Evolutionary conservation across 2,797 vertebrate species (phyloP).

Genomic region (Melanotaenia parkinsoni): DNA sequence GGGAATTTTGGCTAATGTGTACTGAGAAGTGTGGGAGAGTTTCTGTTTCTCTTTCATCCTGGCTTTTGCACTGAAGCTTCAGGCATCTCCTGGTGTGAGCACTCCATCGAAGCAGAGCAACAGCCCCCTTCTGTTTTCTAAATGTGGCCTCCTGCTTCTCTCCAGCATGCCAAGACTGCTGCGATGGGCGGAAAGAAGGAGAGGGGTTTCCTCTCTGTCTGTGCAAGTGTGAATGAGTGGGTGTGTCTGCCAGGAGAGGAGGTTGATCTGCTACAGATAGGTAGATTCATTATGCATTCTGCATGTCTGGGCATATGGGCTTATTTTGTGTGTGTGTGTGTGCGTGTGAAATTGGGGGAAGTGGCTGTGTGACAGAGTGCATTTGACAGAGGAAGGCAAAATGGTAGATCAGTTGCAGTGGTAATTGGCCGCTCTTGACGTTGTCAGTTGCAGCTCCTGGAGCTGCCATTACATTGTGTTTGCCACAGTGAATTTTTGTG

Average conservation of each 20-base stretch:
- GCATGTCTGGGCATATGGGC: constrained; percentile 29
- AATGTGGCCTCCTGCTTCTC: constrained; percentile 65
- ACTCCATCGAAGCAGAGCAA: constrained; percentile 58
- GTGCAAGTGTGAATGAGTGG: constrained; percentile 40
- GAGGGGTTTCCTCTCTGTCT: constrained; percentile 55
- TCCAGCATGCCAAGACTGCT: constrained; percentile 56
- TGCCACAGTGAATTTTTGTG: constrained; percentile 32
- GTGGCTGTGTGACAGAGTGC: constrained; percentile 47
- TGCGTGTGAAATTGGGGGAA: constrained; percentile 23
- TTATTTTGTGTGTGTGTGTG: constrained; percentile 1
- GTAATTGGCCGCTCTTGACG: constrained; percentile 77
- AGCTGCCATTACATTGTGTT: constrained; percentile 62
- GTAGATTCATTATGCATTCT: constrained; percentile 47
- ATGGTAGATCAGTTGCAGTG: constrained; percentile 69
- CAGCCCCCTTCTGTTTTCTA: constrained; percentile 68
- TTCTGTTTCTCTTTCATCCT: constrained; percentile 52
- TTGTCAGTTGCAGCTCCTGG: constrained; percentile 63
- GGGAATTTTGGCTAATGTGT: constrained; percentile 55
- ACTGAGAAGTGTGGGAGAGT: constrained; percentile 45
- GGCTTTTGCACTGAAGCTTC: constrained; percentile 49
- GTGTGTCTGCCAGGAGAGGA: constrained; percentile 30
- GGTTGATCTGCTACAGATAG: constrained; percentile 39
- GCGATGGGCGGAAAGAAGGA: constrained; percentile 44
- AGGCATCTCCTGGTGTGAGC: constrained; percentile 52
- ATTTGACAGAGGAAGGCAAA: constrained; percentile 66